Percentiles rank a stretch among this genome's conserved stretches.
Evolutionary conservation across 37 sponge, comb jelly and placozoan species (phyloP).

Genomic region (Haliclona indistincta): DNA sequence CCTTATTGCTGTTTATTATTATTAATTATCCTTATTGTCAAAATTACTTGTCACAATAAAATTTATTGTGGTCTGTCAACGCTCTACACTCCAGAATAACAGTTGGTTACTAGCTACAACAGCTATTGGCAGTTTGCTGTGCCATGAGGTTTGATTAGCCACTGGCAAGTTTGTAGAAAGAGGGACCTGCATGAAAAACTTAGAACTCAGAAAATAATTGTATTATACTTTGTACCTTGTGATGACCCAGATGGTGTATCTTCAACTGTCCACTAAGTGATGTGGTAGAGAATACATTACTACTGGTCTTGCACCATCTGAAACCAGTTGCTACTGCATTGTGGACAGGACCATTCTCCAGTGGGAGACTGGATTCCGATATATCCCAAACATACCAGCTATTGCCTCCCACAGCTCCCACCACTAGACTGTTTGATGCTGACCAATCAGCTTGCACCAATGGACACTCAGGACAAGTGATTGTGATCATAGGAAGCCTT

Average conservation of each 20-base stretch:
- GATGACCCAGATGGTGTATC: not conserved
- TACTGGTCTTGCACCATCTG: not conserved
- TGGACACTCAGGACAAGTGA: conserved; percentile 22
- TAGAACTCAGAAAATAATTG: not conserved
- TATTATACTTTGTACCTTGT: not conserved
- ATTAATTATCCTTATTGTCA: too few relatives aligned
- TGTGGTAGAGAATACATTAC: not conserved
- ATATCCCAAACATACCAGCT: conserved; percentile 70
- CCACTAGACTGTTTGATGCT: conserved; percentile 47
- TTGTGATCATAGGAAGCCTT: conserved; percentile 32
- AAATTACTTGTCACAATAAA: too few relatives aligned
- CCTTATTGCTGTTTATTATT: too few relatives aligned
- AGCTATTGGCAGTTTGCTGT: not conserved
- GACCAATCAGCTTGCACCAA: conserved; percentile 57
- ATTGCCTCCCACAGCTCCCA: conserved; percentile 54
- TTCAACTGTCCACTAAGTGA: not conserved
- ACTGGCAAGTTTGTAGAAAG: not conserved
- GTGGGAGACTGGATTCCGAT: conserved; percentile 24
- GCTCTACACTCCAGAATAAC: not conserved
- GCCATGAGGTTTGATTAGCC: not conserved
- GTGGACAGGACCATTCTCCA: not conserved
- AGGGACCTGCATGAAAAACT: not conserved
- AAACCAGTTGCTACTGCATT: not conserved
- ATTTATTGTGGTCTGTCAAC: too few relatives aligned
- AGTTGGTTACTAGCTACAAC: not conserved